Conservation (phyloP, 2,113 vertebrate genomes). For the Hepsetus odoe region DNA sequence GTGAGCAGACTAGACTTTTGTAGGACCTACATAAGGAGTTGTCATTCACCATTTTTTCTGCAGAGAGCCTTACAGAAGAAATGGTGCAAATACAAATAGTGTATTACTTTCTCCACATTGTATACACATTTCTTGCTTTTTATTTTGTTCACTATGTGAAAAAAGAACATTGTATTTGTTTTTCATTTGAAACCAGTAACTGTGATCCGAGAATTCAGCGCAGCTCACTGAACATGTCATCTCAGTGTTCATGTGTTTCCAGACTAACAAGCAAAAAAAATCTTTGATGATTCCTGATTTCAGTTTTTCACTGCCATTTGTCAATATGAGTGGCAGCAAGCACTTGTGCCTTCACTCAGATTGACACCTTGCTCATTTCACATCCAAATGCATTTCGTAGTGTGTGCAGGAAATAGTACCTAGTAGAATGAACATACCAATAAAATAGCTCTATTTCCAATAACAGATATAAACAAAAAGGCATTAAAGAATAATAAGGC, state of each 20-base stretch:
- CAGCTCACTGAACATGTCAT: slow-evolving; percentile 69
- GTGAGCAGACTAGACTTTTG: slow-evolving; percentile 52
- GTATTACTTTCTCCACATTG: slow-evolving; percentile 54
- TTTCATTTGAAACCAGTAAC: slow-evolving; percentile 62
- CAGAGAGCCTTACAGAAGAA: slow-evolving; percentile 45
- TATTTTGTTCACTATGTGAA: slow-evolving; percentile 64
- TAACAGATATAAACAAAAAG: not conserved
- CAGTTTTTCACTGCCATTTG: slow-evolving; percentile 67
- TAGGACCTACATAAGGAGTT: slow-evolving; percentile 44
- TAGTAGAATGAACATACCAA: slow-evolving; percentile 1
- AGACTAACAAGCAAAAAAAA: slow-evolving; percentile 58
- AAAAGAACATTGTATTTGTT: slow-evolving; percentile 53
- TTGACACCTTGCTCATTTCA: slow-evolving; percentile 25
- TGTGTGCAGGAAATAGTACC: slow-evolving; percentile 21
- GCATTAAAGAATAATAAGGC: not conserved
- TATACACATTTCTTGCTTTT: slow-evolving; percentile 53
- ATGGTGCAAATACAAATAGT: slow-evolving; percentile 39
- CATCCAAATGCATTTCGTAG: not conserved
- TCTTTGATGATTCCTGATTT: slow-evolving; percentile 77
- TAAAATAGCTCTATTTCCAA: not conserved
- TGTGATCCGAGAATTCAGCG: slow-evolving; percentile 71
- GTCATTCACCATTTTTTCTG: slow-evolving; percentile 36
- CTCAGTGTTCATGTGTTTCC: slow-evolving; percentile 64
- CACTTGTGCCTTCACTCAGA: slow-evolving; percentile 16
- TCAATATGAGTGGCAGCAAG: slow-evolving; percentile 56